Evolutionary conservation across 2,888 invertebrate species (phyloP).

Genomic region (Conomelus anceps): DNA sequence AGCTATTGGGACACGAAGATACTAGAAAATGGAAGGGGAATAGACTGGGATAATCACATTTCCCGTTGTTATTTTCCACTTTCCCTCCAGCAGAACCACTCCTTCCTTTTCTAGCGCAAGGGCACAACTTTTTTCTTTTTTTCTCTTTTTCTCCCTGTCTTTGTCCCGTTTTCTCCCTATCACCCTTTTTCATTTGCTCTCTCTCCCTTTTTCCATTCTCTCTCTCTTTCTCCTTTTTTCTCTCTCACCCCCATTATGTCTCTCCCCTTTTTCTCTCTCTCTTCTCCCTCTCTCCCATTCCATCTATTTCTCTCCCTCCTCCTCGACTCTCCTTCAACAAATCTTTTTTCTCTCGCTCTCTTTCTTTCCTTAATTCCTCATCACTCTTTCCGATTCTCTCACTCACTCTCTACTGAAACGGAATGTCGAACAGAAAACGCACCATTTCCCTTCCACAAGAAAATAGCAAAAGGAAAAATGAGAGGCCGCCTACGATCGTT

Average conservation of each 20-base stretch:
- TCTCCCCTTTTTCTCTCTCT: too few species aligned
- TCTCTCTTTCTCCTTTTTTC: neutral
- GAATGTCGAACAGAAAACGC: neutral
- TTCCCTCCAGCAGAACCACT: neutral
- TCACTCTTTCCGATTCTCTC: neutral
- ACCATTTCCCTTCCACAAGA: neutral
- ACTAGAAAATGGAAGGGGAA: neutral
- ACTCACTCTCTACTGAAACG: neutral
- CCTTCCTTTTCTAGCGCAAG: neutral
- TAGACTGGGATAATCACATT: neutral
- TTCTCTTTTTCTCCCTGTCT: too few species aligned
- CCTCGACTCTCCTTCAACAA: too few species aligned
- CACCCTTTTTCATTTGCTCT: neutral
- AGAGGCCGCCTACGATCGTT: neutral
- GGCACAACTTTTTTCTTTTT: neutral
- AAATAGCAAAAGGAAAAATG: neutral
- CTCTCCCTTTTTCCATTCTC: neutral
- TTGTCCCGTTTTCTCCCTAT: neutral
- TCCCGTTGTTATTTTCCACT: neutral
- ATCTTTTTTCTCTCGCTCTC: too few species aligned
- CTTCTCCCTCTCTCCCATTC: too few species aligned
- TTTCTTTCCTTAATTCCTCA: neutral
- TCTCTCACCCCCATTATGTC: too few species aligned
- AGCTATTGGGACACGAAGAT: neutral
- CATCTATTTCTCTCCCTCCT: too few species aligned